Evolutionary conservation across 2,888 invertebrate species (phyloP).

Genomic region (Hartigia nigra): DNA sequence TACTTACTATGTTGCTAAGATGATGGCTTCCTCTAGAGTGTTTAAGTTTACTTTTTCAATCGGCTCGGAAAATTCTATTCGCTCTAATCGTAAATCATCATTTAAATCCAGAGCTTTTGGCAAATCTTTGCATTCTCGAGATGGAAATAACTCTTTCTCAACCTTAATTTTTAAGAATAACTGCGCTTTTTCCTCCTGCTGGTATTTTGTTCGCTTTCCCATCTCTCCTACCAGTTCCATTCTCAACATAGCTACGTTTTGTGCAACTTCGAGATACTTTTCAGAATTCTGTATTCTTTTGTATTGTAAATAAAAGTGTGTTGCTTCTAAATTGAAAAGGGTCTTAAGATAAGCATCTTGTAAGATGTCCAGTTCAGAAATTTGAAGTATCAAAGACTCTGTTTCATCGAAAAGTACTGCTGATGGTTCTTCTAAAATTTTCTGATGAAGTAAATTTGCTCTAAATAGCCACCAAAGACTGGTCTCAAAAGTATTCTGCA

Average conservation of each 20-base stretch:
- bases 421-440: slow-evolving; percentile 80
- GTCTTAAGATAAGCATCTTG: slow-evolving; percentile 49
- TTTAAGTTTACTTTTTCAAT: slow-evolving; percentile 71
- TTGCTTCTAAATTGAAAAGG: slow-evolving; percentile 70
- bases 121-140: slow-evolving; percentile 67
- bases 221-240: slow-evolving; percentile 81
- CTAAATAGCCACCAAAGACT: slow-evolving; percentile 77
- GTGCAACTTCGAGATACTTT: slow-evolving; percentile 74
- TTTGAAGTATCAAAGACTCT: slow-evolving; percentile 67
- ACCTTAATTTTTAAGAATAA: slow-evolving; percentile 77
- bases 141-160: slow-evolving; percentile 63
- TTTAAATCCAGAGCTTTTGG: slow-evolving; percentile 79
- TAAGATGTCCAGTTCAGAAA: slow-evolving; percentile 27
- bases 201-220: slow-evolving; percentile 92
- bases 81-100: slow-evolving; percentile 89
- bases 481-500: slow-evolving; percentile 67
- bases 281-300: slow-evolving; percentile 79
- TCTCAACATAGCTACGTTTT: slow-evolving; percentile 73
- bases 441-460: slow-evolving; percentile 79
- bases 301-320: slow-evolving; percentile 79
- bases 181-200: slow-evolving; percentile 85
- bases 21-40: slow-evolving; percentile 80
- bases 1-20: slow-evolving; percentile 81
- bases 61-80: slow-evolving; percentile 76
- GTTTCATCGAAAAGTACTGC: slow-evolving; percentile 73